Evolutionary conservation across 2,113 vertebrate species (phyloP).

Genomic region (Antechinus flavipes): DNA sequence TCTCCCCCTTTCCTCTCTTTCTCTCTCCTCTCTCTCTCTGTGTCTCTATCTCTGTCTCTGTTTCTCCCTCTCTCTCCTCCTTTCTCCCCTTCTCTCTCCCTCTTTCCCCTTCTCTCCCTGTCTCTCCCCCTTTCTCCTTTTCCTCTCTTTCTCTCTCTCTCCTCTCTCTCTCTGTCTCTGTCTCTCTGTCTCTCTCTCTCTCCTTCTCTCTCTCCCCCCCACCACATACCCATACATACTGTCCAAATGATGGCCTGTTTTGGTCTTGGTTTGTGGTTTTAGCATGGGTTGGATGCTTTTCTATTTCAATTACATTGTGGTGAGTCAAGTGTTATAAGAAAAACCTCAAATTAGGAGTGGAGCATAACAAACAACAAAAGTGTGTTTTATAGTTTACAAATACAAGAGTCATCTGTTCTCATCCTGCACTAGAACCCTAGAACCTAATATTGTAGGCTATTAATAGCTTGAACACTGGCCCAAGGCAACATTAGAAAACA

Average conservation of each 20-base stretch:
- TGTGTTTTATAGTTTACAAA: not conserved
- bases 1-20: too few species aligned
- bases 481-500: not conserved
- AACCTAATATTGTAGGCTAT: not conserved
- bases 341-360: not conserved
- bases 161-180: too few species aligned
- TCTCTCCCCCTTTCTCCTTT: too few species aligned
- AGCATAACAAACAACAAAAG: constrained; percentile 38
- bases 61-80: not conserved
- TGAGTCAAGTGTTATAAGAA: constrained; percentile 50
- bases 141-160: too few species aligned
- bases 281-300: constrained; percentile 49
- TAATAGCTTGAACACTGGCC: not conserved
- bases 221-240: not conserved
- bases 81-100: not conserved
- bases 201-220: not conserved
- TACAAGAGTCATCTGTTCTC: not conserved
- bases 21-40: too few species aligned
- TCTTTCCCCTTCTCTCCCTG: too few species aligned
- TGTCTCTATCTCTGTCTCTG: not conserved
- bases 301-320: constrained; percentile 28
- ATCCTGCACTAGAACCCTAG: not conserved
- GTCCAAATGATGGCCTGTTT: not conserved
- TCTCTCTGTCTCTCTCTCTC: too few species aligned
- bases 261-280: not conserved